Base-by-base conservation (phyloP, 1,140 invertebrate genomes). In the Drosophila parvula region DNA sequence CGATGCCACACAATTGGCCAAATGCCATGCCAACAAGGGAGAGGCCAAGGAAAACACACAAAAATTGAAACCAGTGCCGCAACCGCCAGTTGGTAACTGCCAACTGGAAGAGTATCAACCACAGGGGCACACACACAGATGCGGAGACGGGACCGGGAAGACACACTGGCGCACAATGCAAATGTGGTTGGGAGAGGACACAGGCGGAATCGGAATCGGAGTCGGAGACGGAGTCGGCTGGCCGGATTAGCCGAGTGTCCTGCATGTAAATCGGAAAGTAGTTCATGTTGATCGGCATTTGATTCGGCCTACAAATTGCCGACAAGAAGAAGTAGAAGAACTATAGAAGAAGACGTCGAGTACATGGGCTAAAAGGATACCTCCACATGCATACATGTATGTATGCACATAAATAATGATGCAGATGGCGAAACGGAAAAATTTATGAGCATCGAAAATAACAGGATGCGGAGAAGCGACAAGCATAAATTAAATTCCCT, bases 401-500 rank as follows among this genome's bases (percentile, higher is more conserved):
- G 47, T 14, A 22, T 47, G 48, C 43, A 41, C 69, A 74, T 74
- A 56, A 64, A 74, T 64, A 75, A 74, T 74, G 43, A 34, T 74
- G 50, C 71, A 74, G 69, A 74, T 55, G 57, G 48, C 38, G 51
- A 27, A 56, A 58, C 7, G 50, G 53, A 75, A 65, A 57, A 75
- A 75, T 75, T 53, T 75, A 75, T 74, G 60, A 64, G 51, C 44
- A 32, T 63, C 32, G 18, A 50, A 36, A 62, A 74, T 41, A 65
- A 74, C 45, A 41, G 40, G 32, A 62, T 34, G 16, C 36, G 16
- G 28, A 43, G 34, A 68, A 45, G 64, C 59, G 59, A 27, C 45
- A 44, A n/a, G 41, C 76, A 88, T 86, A 86, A 86, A 88, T 86
- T 69, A 64, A 56, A 53, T 67, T 58, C 38, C 41, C 34, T 38